Evolutionary conservation across 2,797 vertebrate genomes (phyloP), one percentile per base, ranked within the genome.

Genomic region (Huso huso): DNA sequence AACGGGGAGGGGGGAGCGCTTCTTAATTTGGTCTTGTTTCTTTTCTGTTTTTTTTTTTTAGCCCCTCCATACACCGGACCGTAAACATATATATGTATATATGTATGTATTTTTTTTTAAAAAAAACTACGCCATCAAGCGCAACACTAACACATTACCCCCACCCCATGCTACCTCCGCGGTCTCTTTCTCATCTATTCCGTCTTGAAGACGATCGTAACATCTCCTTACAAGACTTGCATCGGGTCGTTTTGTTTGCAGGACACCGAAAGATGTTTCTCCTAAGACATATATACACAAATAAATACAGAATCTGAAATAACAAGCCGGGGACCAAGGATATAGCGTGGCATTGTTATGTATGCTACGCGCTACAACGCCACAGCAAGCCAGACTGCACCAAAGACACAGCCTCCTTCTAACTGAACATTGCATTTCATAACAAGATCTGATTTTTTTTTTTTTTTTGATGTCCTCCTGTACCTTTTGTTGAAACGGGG

Each of bases 51-150:
- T 18, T 37, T 37, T 37, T 37, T 37, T 37, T 37, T 37, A 37
- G 23, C 23, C 23, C 23, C 23, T 37, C 15, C 15, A 18, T 18
- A 1, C 15, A 18, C 23, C 23, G 23, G 23, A 3, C 23, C 23
- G 23, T 9, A 62, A 5, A 37, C 4, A 37, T 37, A 37, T 37
- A 37, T 37, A 37, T 37, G 2, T 37, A 37, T 37, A 37, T 37
- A 37, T 37, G 4, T 37, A 37, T 37, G 4, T 37, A 37, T 37
- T 18, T 18, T 18, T 18, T 18, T 18, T 18, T 37, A 1, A 3
- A 37, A 51, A 65, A 69, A 74, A 74, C 73, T 70, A 73, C 70
- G 70, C 71, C 71, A 73, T 76, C 69, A 74, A 69, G 67, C 71
- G 68, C 68, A 64, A 61, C 64, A 66, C 66, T 69, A 62, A 66